Conservation (phyloP, 2,113 vertebrate genomes). For the Urocolius indicus region DNA sequence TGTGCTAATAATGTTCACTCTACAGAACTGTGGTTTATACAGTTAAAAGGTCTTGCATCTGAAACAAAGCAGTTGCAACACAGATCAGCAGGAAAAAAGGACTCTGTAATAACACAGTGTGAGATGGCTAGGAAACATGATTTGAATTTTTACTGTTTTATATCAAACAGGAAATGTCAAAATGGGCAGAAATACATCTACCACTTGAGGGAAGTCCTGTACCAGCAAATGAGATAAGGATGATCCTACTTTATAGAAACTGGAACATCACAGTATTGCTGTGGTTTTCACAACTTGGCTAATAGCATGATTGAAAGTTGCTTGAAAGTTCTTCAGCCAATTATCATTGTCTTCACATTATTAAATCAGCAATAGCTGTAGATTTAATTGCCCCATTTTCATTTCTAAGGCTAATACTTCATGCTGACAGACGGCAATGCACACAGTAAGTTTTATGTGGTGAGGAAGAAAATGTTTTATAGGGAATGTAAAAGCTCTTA, state of each 20-base stretch:
- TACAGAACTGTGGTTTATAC: not conserved
- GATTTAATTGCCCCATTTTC: constrained; percentile 44
- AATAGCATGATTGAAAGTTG: not conserved
- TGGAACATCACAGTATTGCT: not conserved
- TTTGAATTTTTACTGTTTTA: not conserved
- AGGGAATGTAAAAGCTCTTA: constrained; percentile 47
- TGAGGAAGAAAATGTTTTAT: constrained; percentile 52
- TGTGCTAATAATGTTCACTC: not conserved
- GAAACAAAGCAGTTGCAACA: not conserved
- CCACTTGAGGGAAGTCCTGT: constrained; percentile 54
- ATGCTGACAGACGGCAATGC: not conserved
- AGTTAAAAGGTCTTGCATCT: not conserved
- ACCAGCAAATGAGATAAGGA: not conserved
- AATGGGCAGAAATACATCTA: not conserved
- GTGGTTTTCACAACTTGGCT: not conserved
- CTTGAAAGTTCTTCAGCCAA: not conserved
- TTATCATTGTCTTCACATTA: constrained; percentile 51
- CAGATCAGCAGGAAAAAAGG: not conserved
- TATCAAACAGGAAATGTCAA: not conserved
- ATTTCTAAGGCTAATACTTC: constrained; percentile 27
- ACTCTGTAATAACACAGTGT: not conserved
- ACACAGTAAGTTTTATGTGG: constrained; percentile 23
- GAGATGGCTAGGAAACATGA: not conserved
- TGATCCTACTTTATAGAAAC: not conserved
- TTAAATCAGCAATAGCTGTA: constrained; percentile 21